These are phyloP conservation scores for Pomatorhinus ruficollis DNA, from an alignment of 2,113 vertebrate species.

Conservation along the genomic window DNA sequence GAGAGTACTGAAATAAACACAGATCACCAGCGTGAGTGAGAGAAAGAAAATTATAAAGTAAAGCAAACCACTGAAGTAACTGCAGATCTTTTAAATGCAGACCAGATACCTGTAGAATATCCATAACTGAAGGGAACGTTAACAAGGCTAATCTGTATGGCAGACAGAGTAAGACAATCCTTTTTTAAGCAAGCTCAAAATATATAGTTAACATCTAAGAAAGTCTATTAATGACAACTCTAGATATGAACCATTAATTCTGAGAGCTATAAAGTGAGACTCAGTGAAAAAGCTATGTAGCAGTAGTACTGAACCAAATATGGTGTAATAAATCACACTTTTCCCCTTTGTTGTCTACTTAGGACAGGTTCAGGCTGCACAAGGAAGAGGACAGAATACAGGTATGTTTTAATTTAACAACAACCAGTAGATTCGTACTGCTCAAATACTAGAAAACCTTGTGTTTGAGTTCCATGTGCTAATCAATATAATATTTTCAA, in stretches of 20 bases:
- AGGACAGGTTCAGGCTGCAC: slow-evolving; percentile 81
- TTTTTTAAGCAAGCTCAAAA: slow-evolving; percentile 3
- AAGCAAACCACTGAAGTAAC: not conserved
- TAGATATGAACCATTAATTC: not conserved
- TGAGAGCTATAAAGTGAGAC: not conserved
- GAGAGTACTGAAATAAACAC: not conserved
- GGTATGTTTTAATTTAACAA: slow-evolving; percentile 68
- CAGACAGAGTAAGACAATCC: not conserved
- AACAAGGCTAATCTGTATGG: not conserved
- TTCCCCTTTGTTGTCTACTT: slow-evolving; percentile 63
- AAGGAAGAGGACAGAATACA: slow-evolving; percentile 78
- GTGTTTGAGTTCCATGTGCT: slow-evolving; percentile 2
- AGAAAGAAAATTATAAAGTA: not conserved
- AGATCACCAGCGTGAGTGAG: not conserved
- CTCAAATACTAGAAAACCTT: slow-evolving; percentile 4
- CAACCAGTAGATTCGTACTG: not conserved
- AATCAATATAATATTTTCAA: slow-evolving; percentile 75
- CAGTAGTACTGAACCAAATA: not conserved
- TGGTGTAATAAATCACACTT: not conserved
- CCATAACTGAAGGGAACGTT: not conserved
- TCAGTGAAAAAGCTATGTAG: not conserved
- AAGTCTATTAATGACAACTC: not conserved
- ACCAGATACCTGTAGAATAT: not conserved
- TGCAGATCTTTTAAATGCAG: not conserved
- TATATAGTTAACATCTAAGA: not conserved